Evolutionary conservation across 2,797 vertebrate species (phyloP).

Genomic region (Anas flavirostris): DNA sequence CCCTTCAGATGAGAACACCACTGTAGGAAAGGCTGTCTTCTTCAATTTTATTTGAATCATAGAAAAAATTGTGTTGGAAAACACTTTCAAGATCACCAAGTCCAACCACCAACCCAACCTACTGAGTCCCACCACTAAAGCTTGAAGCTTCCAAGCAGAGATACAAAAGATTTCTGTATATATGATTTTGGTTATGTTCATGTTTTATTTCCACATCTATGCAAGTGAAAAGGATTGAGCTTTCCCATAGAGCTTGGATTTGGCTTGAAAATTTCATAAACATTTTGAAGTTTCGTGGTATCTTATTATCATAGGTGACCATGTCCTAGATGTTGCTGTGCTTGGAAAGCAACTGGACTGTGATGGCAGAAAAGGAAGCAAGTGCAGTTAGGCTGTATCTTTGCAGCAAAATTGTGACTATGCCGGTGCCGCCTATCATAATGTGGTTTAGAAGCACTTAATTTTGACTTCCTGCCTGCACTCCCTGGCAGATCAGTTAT

Average conservation of each 20-base stretch:
- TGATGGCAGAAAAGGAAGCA: not conserved
- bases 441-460: not conserved
- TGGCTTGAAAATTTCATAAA: not conserved
- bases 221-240: not conserved
- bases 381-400: not conserved
- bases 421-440: not conserved
- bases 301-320: not conserved
- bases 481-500: not conserved
- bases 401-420: not conserved
- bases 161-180: not conserved
- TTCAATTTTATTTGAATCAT: not conserved
- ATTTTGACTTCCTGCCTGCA: not conserved
- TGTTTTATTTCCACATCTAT: not conserved
- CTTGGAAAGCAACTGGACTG: not conserved
- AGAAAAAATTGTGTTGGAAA: not conserved
- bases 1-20: not conserved
- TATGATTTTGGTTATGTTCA: not conserved
- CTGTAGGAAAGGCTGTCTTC: not conserved
- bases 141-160: not conserved
- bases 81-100: not conserved
- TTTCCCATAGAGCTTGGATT: not conserved
- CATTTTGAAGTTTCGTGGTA: not conserved
- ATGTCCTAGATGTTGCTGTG: not conserved
- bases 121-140: not conserved
- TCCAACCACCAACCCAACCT: not conserved